Conservation (phyloP, 92 coral and sea anemone genomes). For the Epizoanthus stellaris region DNA sequence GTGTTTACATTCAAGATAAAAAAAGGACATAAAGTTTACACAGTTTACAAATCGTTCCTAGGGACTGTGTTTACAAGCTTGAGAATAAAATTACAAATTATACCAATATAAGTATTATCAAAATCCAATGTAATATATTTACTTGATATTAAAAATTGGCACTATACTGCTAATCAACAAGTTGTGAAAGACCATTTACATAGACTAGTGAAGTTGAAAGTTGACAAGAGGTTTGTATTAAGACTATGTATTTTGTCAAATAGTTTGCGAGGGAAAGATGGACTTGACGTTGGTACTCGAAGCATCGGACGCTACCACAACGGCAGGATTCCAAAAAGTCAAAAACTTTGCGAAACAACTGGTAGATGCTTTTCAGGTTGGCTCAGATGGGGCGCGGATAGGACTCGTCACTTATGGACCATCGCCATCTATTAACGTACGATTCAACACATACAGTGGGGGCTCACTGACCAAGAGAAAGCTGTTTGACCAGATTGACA, state of each 20-base stretch:
- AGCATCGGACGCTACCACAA: conserved; percentile 55
- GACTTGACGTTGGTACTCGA: conserved; percentile 74
- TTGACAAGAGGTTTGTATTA: too few species aligned
- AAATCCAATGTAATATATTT: too few species aligned
- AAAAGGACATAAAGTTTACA: too few species aligned
- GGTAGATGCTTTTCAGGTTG: conserved; percentile 64
- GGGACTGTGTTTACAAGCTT: too few species aligned
- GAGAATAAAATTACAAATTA: too few species aligned
- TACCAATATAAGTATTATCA: too few species aligned
- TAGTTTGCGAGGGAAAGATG: conserved; percentile 67
- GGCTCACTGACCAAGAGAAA: conserved; percentile 30
- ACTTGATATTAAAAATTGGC: too few species aligned
- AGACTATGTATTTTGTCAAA: background rate
- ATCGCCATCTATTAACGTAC: conserved; percentile 47
- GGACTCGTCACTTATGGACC: conserved; percentile 62
- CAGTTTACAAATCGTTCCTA: too few species aligned
- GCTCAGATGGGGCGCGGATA: conserved; percentile 56
- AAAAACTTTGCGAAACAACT: conserved; percentile 67
- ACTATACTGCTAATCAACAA: too few species aligned
- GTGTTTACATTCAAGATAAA: too few species aligned
- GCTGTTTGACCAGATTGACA: conserved; percentile 46
- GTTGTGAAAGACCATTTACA: too few species aligned
- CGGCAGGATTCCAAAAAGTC: conserved; percentile 59
- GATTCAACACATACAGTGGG: conserved; percentile 64
- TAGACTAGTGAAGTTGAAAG: too few species aligned